These are phyloP conservation scores for Streblospio benedicti DNA, from an alignment of 1,140 invertebrate genomes.

Conservation along the genomic window DNA sequence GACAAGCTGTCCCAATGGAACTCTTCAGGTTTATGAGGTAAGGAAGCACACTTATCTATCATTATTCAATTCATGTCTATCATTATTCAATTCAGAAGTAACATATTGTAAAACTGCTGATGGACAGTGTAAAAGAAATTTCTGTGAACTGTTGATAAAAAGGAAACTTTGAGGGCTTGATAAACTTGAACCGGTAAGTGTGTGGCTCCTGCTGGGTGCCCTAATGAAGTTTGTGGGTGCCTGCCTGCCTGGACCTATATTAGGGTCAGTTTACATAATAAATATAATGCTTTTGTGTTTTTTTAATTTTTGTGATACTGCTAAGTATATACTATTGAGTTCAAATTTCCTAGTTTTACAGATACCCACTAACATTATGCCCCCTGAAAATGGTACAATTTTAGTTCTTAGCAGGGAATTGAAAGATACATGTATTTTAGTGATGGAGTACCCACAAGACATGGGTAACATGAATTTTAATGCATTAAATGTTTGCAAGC, in stretches of 20 bases:
- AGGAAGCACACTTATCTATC: neutral
- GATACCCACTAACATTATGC: no score
- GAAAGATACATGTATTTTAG: neutral
- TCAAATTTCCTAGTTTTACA: no score
- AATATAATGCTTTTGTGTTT: no score
- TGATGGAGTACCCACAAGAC: neutral
- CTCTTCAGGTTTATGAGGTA: constrained; percentile 42
- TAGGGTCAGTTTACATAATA: no score
- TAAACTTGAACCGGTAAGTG: constrained; percentile 14
- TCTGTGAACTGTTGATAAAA: neutral
- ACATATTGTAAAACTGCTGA: no score
- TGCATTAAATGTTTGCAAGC: neutral
- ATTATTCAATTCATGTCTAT: constrained; percentile 1
- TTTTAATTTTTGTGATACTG: no score
- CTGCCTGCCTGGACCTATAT: no score
- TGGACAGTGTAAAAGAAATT: neutral
- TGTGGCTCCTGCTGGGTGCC: neutral
- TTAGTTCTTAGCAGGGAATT: no score
- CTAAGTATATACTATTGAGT: no score
- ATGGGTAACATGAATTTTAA: neutral
- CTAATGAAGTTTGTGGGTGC: no score
- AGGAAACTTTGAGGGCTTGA: neutral
- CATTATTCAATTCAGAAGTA: neutral
- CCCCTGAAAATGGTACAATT: no score
- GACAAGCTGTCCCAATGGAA: constrained; percentile 56